Evolutionary conservation across 2,888 invertebrate genomes (phyloP).

Genomic region (Dexiosoma caninum): DNA sequence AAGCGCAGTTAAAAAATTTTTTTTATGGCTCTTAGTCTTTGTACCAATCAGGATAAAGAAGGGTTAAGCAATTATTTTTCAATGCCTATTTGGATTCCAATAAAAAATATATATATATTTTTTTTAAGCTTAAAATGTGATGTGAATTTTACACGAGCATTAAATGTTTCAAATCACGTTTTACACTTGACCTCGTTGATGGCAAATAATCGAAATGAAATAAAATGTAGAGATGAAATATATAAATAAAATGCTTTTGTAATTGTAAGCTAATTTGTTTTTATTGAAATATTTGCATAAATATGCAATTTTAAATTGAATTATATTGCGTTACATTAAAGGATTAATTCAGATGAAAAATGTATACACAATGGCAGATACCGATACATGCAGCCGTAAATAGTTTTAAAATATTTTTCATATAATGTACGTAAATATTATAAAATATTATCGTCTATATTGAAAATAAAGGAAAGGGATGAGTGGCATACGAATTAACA

Average conservation of each 20-base stretch:
- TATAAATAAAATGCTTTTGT: background rate
- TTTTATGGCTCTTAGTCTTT: background rate
- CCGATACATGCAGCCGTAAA: background rate
- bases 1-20: background rate
- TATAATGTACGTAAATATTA: conserved; percentile 1
- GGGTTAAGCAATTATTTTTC: conserved; percentile 16
- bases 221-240: no score
- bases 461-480: background rate
- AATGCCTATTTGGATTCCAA: background rate
- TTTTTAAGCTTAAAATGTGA: background rate
- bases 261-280: background rate
- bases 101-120: no score
- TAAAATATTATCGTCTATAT: background rate
- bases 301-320: conserved; percentile 29
- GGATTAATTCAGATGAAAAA: conserved; percentile 14
- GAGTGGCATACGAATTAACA: background rate
- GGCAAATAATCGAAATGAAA: background rate
- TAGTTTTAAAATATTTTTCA: no score
- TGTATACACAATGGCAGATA: conserved; percentile 12
- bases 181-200: conserved; percentile 54
- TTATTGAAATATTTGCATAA: conserved; percentile 3
- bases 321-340: conserved; percentile 19
- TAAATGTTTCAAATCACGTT: conserved; percentile 55
- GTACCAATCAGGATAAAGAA: background rate
- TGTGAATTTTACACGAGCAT: conserved; percentile 2